Percentiles rank a stretch among this genome's conserved stretches.
Evolutionary conservation across 2,113 vertebrate species (phyloP).

Genomic region (Mus musculus): GRCm39 chr7:76509501-76510000

Average conservation of each 20-base stretch:
- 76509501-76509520: neutral
- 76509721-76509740: neutral
- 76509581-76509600: neutral
- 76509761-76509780: neutral
- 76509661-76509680: neutral
- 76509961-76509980: neutral
- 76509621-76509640: neutral
- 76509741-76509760: neutral
- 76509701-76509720: neutral
- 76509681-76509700: neutral
- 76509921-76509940: neutral
- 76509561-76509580: neutral
- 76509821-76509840: neutral
- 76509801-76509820: neutral
- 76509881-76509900: neutral
- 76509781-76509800: neutral
- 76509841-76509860: neutral
- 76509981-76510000: neutral
- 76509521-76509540: neutral
- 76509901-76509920: neutral
- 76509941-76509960: neutral
- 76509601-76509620: neutral
- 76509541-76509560: neutral
- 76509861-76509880: neutral
- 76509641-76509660: neutral